These are phyloP conservation scores for Darevskia mixta DNA, from an alignment of 2,797 vertebrate species.

Conservation along the genomic window DNA sequence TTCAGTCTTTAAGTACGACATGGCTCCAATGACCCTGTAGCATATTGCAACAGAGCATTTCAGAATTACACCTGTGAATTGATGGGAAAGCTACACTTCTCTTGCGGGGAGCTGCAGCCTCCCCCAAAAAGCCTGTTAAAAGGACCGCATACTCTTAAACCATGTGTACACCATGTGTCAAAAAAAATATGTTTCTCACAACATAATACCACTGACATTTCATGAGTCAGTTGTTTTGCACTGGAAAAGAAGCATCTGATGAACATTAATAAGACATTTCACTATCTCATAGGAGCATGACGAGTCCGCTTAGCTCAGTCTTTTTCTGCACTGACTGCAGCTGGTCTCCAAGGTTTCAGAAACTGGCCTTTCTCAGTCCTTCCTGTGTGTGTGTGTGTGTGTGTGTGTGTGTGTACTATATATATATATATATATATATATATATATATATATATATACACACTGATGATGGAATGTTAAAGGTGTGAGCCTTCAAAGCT, in stretches of 20 bases:
- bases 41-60: not conserved
- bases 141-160: slow-evolving; percentile 5
- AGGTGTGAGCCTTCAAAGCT: not conserved
- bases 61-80: not conserved
- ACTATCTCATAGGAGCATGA: not conserved
- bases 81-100: not conserved
- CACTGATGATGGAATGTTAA: not conserved
- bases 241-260: slow-evolving; percentile 17
- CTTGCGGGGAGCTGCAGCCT: fast-evolving
- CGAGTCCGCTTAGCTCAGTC: too few species aligned
- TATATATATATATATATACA: too few species aligned
- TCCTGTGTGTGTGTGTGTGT: too few species aligned
- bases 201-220: slow-evolving; percentile 29
- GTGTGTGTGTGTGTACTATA: too few species aligned
- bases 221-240: slow-evolving; percentile 30
- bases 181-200: not conserved
- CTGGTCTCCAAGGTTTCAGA: too few species aligned
- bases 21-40: not conserved
- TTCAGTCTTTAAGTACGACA: not conserved
- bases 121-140: slow-evolving; percentile 7
- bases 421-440: too few species aligned
- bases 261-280: slow-evolving; percentile 30
- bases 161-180: slow-evolving; percentile 30
- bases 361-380: too few species aligned
- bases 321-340: too few species aligned